Evolutionary conservation across 2,113 vertebrate genomes (phyloP).

Genomic region (Climacteris rufus): DNA sequence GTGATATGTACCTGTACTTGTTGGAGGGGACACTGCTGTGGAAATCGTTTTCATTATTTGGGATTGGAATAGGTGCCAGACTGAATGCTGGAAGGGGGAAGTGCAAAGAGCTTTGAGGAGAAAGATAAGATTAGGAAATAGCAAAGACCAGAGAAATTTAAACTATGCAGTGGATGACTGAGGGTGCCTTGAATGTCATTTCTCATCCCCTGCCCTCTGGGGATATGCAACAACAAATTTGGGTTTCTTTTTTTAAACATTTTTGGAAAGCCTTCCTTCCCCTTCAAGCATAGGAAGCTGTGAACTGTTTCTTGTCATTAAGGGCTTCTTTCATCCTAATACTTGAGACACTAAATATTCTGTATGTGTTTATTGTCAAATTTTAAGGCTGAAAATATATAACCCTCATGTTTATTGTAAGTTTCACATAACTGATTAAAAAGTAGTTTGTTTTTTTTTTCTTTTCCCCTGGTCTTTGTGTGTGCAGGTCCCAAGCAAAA

Average conservation of each 20-base stretch:
- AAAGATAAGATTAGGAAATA: background rate
- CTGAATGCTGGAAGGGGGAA: background rate
- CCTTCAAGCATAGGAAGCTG: background rate
- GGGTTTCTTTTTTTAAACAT: background rate
- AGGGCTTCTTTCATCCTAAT: background rate
- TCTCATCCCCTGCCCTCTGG: background rate
- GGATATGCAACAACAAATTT: background rate
- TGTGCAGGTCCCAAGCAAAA: background rate
- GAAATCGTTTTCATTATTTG: background rate
- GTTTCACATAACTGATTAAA: background rate
- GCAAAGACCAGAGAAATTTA: background rate
- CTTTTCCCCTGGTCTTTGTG: rapidly evolving
- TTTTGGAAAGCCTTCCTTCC: background rate
- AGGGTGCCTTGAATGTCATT: background rate
- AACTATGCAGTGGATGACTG: background rate
- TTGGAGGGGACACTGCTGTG: background rate
- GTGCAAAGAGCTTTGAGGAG: background rate
- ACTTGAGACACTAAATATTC: background rate
- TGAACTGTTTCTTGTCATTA: background rate
- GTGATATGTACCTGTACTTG: background rate
- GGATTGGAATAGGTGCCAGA: background rate
- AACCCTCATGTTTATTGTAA: background rate
- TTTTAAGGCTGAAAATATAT: background rate
- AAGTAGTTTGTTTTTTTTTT: rapidly evolving
- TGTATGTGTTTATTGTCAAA: background rate